Base-by-base conservation (phyloP, 1,140 invertebrate genomes). In the Drosophila obscura region DNA sequence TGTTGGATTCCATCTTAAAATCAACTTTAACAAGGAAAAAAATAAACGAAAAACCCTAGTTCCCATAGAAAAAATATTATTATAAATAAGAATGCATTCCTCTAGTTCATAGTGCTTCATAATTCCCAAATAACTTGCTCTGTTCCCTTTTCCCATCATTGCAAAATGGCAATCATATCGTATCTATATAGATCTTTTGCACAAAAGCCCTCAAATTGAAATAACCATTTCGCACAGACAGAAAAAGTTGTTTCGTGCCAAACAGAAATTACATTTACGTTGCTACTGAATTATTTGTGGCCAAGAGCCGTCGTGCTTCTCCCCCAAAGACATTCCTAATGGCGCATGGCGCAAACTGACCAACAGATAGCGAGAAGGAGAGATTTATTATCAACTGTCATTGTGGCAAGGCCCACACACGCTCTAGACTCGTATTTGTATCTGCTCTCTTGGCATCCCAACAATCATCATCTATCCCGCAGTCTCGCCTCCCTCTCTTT, bases 381-480 rank as follows among this genome's bases (percentile, higher is more conserved):
- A 88, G 83, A 88, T 88, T 88, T 88, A 88, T 88, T 88, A 88
- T 88, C 61, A 64, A 65, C 46, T 83, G 83, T 80, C 83, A 80
- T 69, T 79, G 58, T 62, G 66, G 56, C 65, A 15, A 28, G 43
- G 53, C 43, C 35, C 60, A 11, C 41, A 55, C 55, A 41, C 28
- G 11, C 39, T 5, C 26, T 4, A 39, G 11, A 43, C 35, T 11
- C 35, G 11, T 24, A n/a, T 13, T 24, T 49, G 13, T 49, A 13
- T 46, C n/a, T 61, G 26, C 19, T 41, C 49, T 51, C 22, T 48
- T 56, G 43, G 22, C 50, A 39, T 35, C 19, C 26, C 26, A 58
- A 65, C 64, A 69, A 69, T 69, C 64, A 69, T 69, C 35, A 39
- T 39, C 35, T 5, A 39, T 39, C 11, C 11, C 35, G 11, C 41